Base-by-base conservation (phyloP, 92 coral and sea anemone species). In the Zoanthus sociatus region DNA sequence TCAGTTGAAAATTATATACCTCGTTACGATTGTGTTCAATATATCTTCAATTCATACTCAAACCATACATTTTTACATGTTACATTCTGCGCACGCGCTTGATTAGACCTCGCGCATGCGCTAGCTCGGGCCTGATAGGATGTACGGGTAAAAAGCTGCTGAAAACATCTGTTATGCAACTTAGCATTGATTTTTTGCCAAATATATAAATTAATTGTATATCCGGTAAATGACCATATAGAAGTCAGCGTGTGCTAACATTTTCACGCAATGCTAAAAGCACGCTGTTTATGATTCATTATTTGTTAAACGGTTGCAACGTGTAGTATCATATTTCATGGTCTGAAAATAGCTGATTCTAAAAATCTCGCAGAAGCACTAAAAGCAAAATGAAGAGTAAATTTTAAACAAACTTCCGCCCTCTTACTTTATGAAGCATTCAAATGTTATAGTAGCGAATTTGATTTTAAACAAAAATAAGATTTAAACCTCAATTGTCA, bases 201-300 rank as follows among this genome's bases (percentile, higher is more conserved):
- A 79, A 46, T 58, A 78, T 31, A 78, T 37, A 56, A 17, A 45
- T 79, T 15, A 37, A 37, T 37, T 37, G 42, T 37, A 37, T 37
- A 60, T n/a, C 48, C 71, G 12, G 69, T 47, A 58, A 55, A 63
- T 58, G 68, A 78, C 71, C 42, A 37, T 69, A 78, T 54, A 50
- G 3, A 26, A 7, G 61, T 26, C 81, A 9, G 33, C 78, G 46
- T 73, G 78, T 73, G 42, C 37, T 44, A 73, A 7, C 26, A 6
- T 75, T 75, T 77, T 55, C 82, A 77, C 82, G 71, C 83, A 14
- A 56, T 56, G 58, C 55, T 58, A 78, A 16, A 78, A n/a, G 70
- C 81, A 30, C 11, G 14, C 44, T 76, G 63, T 30, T 76, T 21
- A 37, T 9, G 66, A 11, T 31, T 18, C 67, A 31, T 77, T 77